A percentile compares a stretch with the other conserved stretches of the same genome.
Conservation (phyloP, 1,140 invertebrate species). For the Ceratina japonica region DNA sequence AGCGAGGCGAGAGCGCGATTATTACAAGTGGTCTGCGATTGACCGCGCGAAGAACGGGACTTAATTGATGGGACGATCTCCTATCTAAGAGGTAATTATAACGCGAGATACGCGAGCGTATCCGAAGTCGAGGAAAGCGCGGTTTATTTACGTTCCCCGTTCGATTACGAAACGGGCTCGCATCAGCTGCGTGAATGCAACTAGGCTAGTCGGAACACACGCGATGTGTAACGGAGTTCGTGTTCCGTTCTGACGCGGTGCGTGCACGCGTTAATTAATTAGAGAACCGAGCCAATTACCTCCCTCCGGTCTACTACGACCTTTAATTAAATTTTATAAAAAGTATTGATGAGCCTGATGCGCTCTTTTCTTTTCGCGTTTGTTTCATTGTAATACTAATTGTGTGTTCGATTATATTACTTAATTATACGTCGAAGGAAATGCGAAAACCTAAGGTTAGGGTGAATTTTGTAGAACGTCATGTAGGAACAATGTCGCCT, state of each 20-base stretch:
- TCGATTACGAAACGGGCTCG: constrained; percentile 25
- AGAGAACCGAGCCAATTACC: constrained; percentile 53
- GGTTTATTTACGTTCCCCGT: constrained; percentile 29
- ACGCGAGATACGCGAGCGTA: too few species aligned
- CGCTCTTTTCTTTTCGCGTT: too few species aligned
- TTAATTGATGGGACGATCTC: constrained; percentile 15
- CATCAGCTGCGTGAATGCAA: constrained; percentile 20
- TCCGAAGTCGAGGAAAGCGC: not conserved
- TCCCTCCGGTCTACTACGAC: constrained; percentile 11
- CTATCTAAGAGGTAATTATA: not conserved
- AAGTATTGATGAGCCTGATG: too few species aligned
- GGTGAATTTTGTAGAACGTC: too few species aligned
- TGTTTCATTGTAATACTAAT: constrained; percentile 11
- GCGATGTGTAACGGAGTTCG: constrained; percentile 29
- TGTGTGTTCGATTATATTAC: constrained; percentile 15
- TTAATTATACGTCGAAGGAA: too few species aligned
- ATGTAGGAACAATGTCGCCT: too few species aligned
- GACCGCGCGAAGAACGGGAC: not conserved
- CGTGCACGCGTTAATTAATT: constrained; percentile 60
- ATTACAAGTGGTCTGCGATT: not conserved
- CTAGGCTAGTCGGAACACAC: not conserved
- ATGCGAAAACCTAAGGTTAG: too few species aligned
- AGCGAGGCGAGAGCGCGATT: not conserved
- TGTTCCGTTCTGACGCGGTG: constrained; percentile 2
- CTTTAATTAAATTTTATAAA: constrained; percentile 26